These are phyloP conservation scores for Microdon myrmicae DNA, from an alignment of 2,888 invertebrate genomes.

Conservation along the genomic window DNA sequence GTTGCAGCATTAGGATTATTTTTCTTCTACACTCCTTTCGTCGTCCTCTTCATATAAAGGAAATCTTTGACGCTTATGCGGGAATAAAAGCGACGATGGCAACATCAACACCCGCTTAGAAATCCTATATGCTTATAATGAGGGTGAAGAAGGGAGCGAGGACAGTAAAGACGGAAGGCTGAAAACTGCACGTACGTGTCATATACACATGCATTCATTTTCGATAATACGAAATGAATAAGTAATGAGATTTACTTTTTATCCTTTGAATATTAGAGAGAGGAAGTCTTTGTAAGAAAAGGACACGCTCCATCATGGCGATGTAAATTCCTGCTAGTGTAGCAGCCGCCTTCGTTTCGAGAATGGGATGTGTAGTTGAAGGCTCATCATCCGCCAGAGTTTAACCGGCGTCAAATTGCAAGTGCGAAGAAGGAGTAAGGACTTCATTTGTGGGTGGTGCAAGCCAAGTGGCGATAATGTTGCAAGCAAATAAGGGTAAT, in stretches of 20 bases:
- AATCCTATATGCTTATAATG: slow-evolving; percentile 35
- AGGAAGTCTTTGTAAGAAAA: slow-evolving; percentile 13
- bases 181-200: slow-evolving; percentile 20
- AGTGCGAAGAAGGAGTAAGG: no score
- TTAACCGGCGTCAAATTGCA: no score
- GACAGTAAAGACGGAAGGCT: slow-evolving; percentile 9
- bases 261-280: slow-evolving; percentile 45
- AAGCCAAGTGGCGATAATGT: slow-evolving; percentile 34
- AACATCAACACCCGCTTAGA: slow-evolving; percentile 26
- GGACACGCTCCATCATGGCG: no score
- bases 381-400: no score
- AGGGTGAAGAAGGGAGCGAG: slow-evolving; percentile 5
- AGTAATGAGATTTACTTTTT: slow-evolving; percentile 51
- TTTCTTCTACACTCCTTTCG: slow-evolving; percentile 22
- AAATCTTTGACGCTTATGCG: slow-evolving; percentile 19
- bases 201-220: slow-evolving; percentile 45
- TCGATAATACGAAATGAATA: slow-evolving; percentile 52
- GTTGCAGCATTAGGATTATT: slow-evolving; percentile 33
- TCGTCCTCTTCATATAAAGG: neutral
- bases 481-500: slow-evolving; percentile 49
- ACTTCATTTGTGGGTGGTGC: neutral
- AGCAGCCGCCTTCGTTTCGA: no score
- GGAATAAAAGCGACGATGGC: slow-evolving; percentile 19
- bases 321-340: no score
- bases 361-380: no score